Percentiles rank a stretch among this genome's conserved stretches.
Conservation (phyloP, 2,113 vertebrate genomes). For the Mormyrus iriodes region DNA sequence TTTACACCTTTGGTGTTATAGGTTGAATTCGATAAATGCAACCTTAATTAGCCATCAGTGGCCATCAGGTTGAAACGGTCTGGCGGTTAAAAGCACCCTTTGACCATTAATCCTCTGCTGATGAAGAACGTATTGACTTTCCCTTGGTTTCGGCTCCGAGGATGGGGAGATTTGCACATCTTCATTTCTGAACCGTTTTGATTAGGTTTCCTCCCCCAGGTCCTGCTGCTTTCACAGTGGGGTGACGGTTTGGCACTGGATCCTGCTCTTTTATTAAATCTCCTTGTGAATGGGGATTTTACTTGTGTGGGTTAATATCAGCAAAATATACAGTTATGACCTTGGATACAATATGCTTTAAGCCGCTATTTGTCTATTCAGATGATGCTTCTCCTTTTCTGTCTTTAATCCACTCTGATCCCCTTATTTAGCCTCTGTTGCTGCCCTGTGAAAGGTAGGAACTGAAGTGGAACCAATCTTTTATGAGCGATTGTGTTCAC, state of each 20-base stretch:
- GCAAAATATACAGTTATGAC: background rate
- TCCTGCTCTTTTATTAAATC: constrained; percentile 24
- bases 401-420: background rate
- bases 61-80: constrained; percentile 28
- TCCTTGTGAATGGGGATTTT: background rate
- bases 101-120: constrained; percentile 37
- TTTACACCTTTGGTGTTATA: background rate
- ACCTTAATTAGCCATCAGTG: constrained; percentile 35
- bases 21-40: constrained; percentile 6
- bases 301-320: background rate
- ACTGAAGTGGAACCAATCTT: background rate
- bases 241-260: background rate
- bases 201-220: background rate
- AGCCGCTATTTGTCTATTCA: constrained; percentile 1
- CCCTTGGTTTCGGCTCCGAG: constrained; percentile 1
- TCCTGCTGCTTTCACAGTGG: background rate
- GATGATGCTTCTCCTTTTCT: background rate
- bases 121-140: constrained; percentile 42
- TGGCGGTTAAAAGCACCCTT: constrained; percentile 50
- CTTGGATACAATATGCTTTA: background rate
- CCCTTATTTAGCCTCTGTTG: background rate
- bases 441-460: background rate
- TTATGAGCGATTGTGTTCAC: background rate
- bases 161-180: background rate
- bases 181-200: background rate